Evolutionary conservation across 2,797 vertebrate genomes (phyloP).

Genomic region (Pterois miles): DNA sequence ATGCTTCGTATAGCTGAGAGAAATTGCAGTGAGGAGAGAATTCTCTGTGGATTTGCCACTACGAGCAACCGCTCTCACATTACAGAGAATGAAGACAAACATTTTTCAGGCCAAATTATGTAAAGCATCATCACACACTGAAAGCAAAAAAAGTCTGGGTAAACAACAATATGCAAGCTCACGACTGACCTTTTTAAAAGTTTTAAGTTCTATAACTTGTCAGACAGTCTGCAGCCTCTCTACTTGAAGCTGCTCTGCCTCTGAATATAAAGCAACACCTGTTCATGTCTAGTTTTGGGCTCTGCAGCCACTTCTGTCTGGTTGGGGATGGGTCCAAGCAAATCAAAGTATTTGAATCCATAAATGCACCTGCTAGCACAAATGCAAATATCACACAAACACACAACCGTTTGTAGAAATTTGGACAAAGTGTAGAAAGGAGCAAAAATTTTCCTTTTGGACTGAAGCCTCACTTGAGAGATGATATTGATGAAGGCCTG

Average conservation of each 20-base stretch:
- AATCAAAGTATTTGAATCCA: slow-evolving; percentile 48
- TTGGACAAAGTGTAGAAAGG: slow-evolving; percentile 16
- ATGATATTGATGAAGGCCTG: slow-evolving; percentile 45
- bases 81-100: no score
- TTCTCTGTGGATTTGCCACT: not conserved
- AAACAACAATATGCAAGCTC: slow-evolving; percentile 26
- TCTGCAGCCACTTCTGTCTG: slow-evolving; percentile 4
- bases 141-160: slow-evolving; percentile 2
- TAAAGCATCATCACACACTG: not conserved
- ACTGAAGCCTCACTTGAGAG: slow-evolving; percentile 6
- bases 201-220: slow-evolving; percentile 29
- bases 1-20: not conserved
- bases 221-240: slow-evolving; percentile 30
- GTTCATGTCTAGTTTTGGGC: slow-evolving; percentile 47
- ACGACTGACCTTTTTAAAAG: slow-evolving; percentile 47
- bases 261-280: slow-evolving; percentile 73
- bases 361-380: slow-evolving; percentile 26
- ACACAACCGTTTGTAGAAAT: not conserved
- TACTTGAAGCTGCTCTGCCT: slow-evolving; percentile 9
- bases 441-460: slow-evolving; percentile 20
- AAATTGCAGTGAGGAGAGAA: not conserved
- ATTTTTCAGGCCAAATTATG: not conserved
- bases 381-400: slow-evolving; percentile 27
- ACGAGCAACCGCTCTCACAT: not conserved
- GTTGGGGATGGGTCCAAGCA: slow-evolving; percentile 17